These are phyloP conservation scores for Gavialis gangeticus DNA, from an alignment of 2,113 vertebrate genomes.

Conservation along the genomic window DNA sequence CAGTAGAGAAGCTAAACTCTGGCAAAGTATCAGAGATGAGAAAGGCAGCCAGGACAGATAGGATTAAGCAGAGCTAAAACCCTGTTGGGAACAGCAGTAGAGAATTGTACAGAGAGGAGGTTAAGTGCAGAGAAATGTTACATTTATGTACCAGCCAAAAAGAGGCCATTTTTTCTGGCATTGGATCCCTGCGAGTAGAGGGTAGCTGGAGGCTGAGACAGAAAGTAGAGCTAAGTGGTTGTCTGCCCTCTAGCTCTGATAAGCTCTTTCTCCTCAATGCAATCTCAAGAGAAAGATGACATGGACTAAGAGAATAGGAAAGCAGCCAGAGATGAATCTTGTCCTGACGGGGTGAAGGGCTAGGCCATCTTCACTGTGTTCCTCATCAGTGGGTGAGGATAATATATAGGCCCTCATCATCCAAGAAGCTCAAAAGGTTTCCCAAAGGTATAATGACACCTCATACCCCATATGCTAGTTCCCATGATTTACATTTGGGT, in stretches of 20 bases:
- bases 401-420: not conserved
- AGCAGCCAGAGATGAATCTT: not conserved
- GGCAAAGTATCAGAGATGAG: too few species aligned
- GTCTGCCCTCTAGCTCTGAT: not conserved
- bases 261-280: not conserved
- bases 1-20: not conserved
- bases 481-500: not conserved
- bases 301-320: not conserved
- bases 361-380: not conserved
- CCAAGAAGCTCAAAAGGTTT: fast-evolving
- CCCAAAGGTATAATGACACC: not conserved
- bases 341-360: not conserved
- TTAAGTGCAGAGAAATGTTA: not conserved
- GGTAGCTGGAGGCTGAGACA: conserved; percentile 3
- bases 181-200: not conserved
- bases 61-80: not conserved
- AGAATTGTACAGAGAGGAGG: not conserved
- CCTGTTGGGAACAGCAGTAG: not conserved
- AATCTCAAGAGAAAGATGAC: not conserved
- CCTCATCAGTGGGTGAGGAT: too few species aligned
- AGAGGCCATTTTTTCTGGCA: not conserved
- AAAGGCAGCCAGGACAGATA: not conserved
- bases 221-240: conserved; percentile 19
- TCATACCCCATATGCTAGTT: not conserved
- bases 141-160: not conserved